Conservation (phyloP, 2,797 vertebrate genomes). For the Australoheros facetus region DNA sequence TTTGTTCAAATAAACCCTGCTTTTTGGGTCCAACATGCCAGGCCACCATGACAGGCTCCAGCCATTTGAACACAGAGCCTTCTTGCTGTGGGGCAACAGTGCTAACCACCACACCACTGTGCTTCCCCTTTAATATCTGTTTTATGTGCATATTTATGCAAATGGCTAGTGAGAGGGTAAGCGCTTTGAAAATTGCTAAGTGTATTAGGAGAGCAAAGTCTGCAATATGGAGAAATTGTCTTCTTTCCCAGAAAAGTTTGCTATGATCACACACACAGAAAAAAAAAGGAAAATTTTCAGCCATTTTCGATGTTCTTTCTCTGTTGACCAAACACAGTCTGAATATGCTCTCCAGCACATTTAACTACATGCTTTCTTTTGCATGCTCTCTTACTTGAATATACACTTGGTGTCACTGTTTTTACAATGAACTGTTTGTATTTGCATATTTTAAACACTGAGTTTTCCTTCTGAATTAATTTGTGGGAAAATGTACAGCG, state of each 20-base stretch:
- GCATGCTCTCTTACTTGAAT: background rate
- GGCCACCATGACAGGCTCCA: no score
- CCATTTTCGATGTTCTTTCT: background rate
- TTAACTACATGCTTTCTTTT: background rate
- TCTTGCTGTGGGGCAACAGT: no score
- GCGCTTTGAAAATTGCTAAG: constrained; percentile 41
- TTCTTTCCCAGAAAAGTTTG: constrained; percentile 23
- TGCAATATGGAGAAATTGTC: constrained; percentile 4
- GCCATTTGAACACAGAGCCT: no score
- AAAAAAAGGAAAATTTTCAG: background rate
- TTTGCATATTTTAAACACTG: background rate
- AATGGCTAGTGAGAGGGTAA: constrained; percentile 22
- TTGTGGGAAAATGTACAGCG: background rate
- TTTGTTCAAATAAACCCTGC: no score
- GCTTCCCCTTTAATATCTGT: background rate
- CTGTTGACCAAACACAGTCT: background rate
- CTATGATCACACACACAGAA: background rate
- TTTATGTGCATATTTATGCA: constrained; percentile 43
- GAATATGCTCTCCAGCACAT: background rate
- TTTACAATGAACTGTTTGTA: background rate
- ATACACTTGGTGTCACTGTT: background rate
- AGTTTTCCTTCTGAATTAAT: background rate
- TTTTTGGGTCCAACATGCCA: no score
- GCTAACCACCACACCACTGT: no score
- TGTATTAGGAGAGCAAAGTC: constrained; percentile 34